Conservation (phyloP, 2,113 vertebrate genomes). For the Plecotus auritus region DNA sequence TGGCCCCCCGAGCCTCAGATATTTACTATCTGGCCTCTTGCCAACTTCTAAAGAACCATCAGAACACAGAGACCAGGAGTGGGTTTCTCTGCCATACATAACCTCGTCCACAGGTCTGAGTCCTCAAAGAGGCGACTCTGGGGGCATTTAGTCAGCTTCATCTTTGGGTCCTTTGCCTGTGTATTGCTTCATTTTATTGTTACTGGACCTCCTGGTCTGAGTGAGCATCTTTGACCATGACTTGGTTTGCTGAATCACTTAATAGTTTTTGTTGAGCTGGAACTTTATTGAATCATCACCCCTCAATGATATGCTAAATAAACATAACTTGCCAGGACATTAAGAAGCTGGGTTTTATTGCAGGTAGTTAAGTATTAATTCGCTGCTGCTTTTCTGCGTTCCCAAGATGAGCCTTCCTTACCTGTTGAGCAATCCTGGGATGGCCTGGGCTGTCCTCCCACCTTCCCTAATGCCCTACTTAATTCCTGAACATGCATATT, state of each 20-base stretch:
- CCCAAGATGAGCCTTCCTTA: not conserved
- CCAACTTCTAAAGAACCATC: not conserved
- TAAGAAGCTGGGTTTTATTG: not conserved
- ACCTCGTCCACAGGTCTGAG: not conserved
- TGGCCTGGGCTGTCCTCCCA: not conserved
- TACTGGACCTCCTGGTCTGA: not conserved
- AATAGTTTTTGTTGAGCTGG: not conserved
- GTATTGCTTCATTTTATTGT: not conserved
- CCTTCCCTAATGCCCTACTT: not conserved
- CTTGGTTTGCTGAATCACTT: not conserved
- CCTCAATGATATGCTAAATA: not conserved
- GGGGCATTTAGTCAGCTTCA: not conserved
- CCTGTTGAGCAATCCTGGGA: too few species aligned
- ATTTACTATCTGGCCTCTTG: not conserved
- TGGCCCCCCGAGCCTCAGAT: not conserved
- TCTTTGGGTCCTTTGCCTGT: not conserved
- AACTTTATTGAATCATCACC: not conserved
- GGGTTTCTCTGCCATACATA: fast-evolving
- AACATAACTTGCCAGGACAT: not conserved
- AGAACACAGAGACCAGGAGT: not conserved
- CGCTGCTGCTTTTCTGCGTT: not conserved
- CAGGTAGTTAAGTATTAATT: not conserved
- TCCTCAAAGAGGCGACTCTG: not conserved
- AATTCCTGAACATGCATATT: not conserved
- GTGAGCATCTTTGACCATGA: not conserved